Evolutionary conservation across 2,113 vertebrate species (phyloP).

Genomic region (Neolamprologus devosi): DNA sequence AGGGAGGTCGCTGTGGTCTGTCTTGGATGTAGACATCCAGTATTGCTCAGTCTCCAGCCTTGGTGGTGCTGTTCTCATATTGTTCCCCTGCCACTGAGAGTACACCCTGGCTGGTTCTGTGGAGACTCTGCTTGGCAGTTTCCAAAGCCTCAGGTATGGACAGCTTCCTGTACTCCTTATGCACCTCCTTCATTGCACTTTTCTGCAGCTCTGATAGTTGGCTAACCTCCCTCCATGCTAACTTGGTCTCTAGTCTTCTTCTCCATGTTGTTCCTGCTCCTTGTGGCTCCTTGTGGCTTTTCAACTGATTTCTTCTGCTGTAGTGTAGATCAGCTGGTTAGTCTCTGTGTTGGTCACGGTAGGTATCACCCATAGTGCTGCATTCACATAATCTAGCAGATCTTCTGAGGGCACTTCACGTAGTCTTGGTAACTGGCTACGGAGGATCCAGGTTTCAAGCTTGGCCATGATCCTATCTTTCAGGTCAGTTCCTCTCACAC

Average conservation of each 20-base stretch:
- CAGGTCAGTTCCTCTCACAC: not conserved
- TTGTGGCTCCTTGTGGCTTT: not conserved
- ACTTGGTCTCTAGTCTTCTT: not conserved
- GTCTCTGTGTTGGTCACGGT: not conserved
- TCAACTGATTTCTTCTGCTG: not conserved
- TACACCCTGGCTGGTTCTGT: not conserved
- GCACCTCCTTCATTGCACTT: not conserved
- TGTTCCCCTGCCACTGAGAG: not conserved
- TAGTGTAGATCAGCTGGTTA: not conserved
- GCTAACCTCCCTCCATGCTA: not conserved
- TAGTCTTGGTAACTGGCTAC: rapidly evolving
- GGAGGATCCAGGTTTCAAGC: not conserved
- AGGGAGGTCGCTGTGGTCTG: rapidly evolving
- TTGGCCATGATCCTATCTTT: not conserved
- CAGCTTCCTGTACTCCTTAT: not conserved
- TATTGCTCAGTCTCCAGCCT: not conserved
- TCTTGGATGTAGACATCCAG: not conserved
- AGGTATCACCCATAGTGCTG: not conserved
- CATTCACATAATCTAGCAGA: not conserved
- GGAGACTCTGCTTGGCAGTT: not conserved
- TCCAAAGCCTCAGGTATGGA: not conserved
- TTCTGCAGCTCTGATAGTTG: not conserved
- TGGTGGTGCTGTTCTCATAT: not conserved
- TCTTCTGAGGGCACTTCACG: not conserved
- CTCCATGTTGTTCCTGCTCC: not conserved